These are phyloP conservation scores for Aphelenchoides avenae DNA, from an alignment of 1,140 invertebrate species.

Conservation along the genomic window DNA sequence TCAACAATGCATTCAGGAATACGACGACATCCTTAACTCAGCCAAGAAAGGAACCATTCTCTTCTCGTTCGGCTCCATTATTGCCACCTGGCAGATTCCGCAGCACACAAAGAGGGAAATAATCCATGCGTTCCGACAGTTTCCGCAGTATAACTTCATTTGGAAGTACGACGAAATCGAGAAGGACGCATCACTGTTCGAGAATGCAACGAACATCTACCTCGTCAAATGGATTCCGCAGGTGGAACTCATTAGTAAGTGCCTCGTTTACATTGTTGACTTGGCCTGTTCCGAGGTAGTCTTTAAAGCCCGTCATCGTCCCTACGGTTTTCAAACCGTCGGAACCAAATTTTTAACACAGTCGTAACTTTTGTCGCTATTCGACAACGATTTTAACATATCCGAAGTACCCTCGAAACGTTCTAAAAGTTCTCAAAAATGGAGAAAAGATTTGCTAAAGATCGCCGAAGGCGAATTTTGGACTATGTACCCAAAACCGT, in stretches of 20 bases:
- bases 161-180: constrained; percentile 41
- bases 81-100: constrained; percentile 32
- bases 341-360: too few relatives aligned
- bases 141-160: constrained; percentile 35
- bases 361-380: too few relatives aligned
- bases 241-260: constrained; percentile 26
- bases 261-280: too few relatives aligned
- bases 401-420: too few relatives aligned
- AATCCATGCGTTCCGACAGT: constrained; percentile 26
- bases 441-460: background rate
- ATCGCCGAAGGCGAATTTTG: constrained; percentile 12
- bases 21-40: constrained; percentile 13
- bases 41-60: constrained; percentile 28
- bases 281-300: too few relatives aligned
- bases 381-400: too few relatives aligned
- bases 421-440: constrained; percentile 1
- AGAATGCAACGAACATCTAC: constrained; percentile 23
- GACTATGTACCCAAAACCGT: constrained; percentile 12
- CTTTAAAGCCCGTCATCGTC: too few relatives aligned
- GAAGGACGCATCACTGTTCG: constrained; percentile 10
- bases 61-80: constrained; percentile 40
- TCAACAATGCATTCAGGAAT: constrained; percentile 7
- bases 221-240: constrained; percentile 35
- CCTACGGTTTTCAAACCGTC: too few relatives aligned
- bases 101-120: constrained; percentile 8